These are phyloP conservation scores for Heterodera carotae DNA, from an alignment of 1,140 invertebrate genomes.

Conservation along the genomic window DNA sequence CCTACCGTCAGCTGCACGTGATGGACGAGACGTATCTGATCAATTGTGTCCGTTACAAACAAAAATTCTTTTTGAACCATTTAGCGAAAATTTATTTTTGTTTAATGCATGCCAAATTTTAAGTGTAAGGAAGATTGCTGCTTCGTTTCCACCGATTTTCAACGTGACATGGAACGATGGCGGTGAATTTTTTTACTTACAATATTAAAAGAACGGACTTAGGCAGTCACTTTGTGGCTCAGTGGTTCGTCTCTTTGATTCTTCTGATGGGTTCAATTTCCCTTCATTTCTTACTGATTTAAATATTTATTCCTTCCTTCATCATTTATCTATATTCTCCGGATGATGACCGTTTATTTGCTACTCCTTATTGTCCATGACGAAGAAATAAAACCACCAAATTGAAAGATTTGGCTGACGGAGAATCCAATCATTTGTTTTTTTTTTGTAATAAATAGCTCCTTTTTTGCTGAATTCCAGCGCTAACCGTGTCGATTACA, in stretches of 20 bases:
- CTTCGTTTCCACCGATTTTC: conserved; percentile 86
- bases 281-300: conserved; percentile 1
- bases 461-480: background rate
- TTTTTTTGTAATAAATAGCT: background rate
- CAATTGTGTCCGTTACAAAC: conserved; percentile 72
- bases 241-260: background rate
- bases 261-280: background rate
- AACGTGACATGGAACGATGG: conserved; percentile 74
- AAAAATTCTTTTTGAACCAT: no score
- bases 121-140: conserved; percentile 95
- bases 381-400: background rate
- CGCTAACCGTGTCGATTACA: background rate
- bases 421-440: background rate
- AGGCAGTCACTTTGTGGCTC: background rate
- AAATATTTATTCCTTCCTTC: background rate
- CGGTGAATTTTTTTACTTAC: conserved; percentile 67
- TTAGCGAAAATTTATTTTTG: background rate
- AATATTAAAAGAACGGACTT: no score
- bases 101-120: background rate
- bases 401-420: background rate
- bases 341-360: background rate
- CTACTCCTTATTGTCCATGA: background rate
- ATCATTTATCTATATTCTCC: background rate
- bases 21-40: conserved; percentile 99
- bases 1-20: conserved; percentile 92